Conservation (phyloP, 2,888 invertebrate species). For the Elmis aenea region DNA sequence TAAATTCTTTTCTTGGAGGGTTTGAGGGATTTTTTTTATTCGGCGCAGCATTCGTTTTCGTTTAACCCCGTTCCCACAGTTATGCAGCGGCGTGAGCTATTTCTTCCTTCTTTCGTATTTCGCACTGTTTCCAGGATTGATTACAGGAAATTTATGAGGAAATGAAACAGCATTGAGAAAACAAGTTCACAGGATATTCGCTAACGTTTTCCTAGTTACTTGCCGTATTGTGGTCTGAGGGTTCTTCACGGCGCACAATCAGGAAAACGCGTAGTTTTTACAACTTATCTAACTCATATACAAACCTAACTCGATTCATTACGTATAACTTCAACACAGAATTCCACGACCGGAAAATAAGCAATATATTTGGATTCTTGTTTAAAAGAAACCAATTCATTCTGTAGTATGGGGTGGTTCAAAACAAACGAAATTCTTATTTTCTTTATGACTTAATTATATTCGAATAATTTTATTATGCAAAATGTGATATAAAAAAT, state of each 20-base stretch:
- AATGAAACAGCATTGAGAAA: constrained; percentile 27
- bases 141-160: constrained; percentile 30
- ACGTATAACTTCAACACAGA: too few relatives aligned
- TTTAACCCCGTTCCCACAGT: constrained; percentile 20
- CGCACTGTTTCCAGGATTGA: constrained; percentile 25
- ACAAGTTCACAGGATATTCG: constrained; percentile 24
- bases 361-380: too few relatives aligned
- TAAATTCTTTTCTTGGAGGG: constrained; percentile 16
- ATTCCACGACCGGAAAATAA: too few relatives aligned
- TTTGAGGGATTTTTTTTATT: constrained; percentile 15
- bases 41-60: constrained; percentile 19
- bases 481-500: too few relatives aligned
- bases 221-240: not conserved
- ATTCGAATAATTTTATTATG: too few relatives aligned
- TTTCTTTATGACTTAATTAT: too few relatives aligned
- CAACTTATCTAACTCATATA: too few relatives aligned
- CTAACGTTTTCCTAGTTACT: constrained; percentile 19
- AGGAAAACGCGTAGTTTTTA: too few relatives aligned
- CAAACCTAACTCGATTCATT: too few relatives aligned
- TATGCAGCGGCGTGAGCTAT: constrained; percentile 10
- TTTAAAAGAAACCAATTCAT: too few relatives aligned
- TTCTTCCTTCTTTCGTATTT: constrained; percentile 15
- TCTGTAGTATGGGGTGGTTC: too few relatives aligned
- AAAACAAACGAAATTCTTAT: too few relatives aligned
- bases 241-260: not conserved